Conservation (phyloP, 2,797 vertebrate species). For the Onychomys leucogaster region DNA sequence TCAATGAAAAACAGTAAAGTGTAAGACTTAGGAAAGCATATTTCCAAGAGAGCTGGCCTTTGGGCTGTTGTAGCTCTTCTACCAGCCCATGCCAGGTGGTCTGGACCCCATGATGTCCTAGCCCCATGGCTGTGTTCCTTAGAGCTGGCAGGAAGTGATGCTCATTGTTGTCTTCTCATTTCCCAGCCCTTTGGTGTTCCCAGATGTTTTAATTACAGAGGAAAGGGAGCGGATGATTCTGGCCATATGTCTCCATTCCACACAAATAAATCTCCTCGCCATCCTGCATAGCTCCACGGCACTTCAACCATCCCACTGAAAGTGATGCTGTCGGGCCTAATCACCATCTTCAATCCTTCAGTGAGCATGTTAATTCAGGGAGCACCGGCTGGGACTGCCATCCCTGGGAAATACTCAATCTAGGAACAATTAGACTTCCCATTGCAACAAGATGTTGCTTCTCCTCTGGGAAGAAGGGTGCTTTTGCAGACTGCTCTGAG, state of each 20-base stretch:
- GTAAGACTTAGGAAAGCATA: not conserved
- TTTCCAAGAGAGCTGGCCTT: not conserved
- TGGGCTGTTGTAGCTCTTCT: not conserved
- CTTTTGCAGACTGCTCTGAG: not conserved
- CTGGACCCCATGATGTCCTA: conserved; percentile 66
- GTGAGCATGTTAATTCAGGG: conserved; percentile 94
- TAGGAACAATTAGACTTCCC: conserved; percentile 93
- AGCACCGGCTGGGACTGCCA: conserved; percentile 92
- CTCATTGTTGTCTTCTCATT: conserved; percentile 72
- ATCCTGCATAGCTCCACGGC: conserved; percentile 85
- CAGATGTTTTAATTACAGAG: conserved; percentile 98
- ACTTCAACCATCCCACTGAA: conserved; percentile 90
- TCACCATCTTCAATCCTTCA: conserved; percentile 96
- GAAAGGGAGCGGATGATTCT: conserved; percentile 95
- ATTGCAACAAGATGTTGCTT: conserved; percentile 74
- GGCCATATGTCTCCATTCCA: conserved; percentile 95
- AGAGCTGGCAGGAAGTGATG: conserved; percentile 68
- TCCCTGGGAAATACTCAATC: conserved; percentile 96
- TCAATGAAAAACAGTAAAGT: conserved; percentile 74
- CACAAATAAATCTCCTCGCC: conserved; percentile 87
- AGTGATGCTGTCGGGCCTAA: conserved; percentile 93
- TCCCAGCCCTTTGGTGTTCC: conserved; percentile 87
- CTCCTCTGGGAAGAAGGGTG: conserved; percentile 83
- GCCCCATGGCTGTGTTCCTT: conserved; percentile 83
- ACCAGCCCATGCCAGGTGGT: not conserved